Conservation (phyloP, 2,888 invertebrate species). For the Prosopocoilus inquinatus region DNA sequence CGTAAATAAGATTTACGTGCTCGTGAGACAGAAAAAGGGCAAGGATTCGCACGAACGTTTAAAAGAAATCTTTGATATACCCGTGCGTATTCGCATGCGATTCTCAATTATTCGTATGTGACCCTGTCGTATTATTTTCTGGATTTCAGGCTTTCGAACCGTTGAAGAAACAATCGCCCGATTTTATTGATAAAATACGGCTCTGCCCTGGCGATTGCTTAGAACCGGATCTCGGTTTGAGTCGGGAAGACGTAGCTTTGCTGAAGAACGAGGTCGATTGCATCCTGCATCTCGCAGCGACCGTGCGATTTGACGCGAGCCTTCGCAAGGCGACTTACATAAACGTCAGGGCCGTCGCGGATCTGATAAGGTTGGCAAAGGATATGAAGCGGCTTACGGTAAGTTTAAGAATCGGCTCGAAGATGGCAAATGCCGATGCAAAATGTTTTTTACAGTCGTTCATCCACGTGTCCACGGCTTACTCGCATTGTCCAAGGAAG, state of each 20-base stretch:
- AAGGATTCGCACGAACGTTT: slow-evolving; percentile 36
- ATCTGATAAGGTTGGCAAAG: slow-evolving; percentile 52
- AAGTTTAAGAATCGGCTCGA: slow-evolving; percentile 15
- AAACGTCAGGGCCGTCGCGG: slow-evolving; percentile 66
- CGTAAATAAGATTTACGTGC: slow-evolving; percentile 37
- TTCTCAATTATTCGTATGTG: too few species aligned
- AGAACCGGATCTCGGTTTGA: slow-evolving; percentile 12
- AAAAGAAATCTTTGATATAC: slow-evolving; percentile 53
- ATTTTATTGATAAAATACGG: slow-evolving; percentile 28
- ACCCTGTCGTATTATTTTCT: too few species aligned
- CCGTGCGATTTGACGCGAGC: slow-evolving; percentile 72
- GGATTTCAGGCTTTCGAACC: slow-evolving; percentile 16
- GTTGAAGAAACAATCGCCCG: slow-evolving; percentile 8
- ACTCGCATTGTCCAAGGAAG: slow-evolving; percentile 60
- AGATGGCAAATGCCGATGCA: not conserved
- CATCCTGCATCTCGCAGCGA: slow-evolving; percentile 52
- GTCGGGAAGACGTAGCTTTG: not conserved
- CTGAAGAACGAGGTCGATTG: slow-evolving; percentile 23
- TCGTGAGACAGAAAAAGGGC: slow-evolving; percentile 42
- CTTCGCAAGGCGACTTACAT: slow-evolving; percentile 64
- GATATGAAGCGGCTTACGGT: slow-evolving; percentile 58
- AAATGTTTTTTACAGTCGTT: slow-evolving; percentile 54
- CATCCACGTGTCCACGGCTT: slow-evolving; percentile 65
- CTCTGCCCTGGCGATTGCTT: slow-evolving; percentile 34
- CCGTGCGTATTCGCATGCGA: too few species aligned